A percentile compares a stretch with the other conserved stretches of the same genome.
Conservation (phyloP, 2,888 invertebrate species). For the Cepaea hortensis region DNA sequence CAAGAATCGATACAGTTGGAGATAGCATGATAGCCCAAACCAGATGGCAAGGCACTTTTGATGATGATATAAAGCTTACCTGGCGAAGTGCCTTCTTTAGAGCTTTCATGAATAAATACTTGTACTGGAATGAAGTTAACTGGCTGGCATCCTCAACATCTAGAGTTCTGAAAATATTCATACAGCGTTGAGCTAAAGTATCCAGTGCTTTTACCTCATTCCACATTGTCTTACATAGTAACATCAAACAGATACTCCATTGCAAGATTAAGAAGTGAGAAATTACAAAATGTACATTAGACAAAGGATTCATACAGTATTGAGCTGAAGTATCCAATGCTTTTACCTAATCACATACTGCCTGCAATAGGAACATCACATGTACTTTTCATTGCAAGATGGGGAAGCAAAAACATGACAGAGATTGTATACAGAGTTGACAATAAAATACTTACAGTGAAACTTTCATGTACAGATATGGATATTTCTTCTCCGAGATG, state of each 20-base stretch:
- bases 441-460: conserved; percentile 27
- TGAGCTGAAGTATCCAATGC: background rate
- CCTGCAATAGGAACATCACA: background rate
- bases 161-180: conserved; percentile 22
- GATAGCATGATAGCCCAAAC: too few species aligned
- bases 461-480: conserved; percentile 37
- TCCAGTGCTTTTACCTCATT: background rate
- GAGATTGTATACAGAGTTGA: too few species aligned
- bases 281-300: background rate
- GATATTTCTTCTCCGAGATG: conserved; percentile 30
- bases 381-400: background rate
- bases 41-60: too few species aligned
- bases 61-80: background rate
- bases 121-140: conserved; percentile 22
- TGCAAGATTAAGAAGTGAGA: background rate
- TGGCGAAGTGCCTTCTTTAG: conserved; percentile 39
- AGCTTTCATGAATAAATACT: conserved; percentile 38
- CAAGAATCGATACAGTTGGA: too few species aligned
- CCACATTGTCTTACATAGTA: background rate
- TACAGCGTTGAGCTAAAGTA: background rate
- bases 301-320: background rate
- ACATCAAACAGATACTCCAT: too few species aligned
- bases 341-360: background rate
- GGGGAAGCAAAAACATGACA: background rate
- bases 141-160: conserved; percentile 23